phyloP scores from a whole-genome alignment of 2,797 vertebrate species.

The Diplodus sargus region DNA sequence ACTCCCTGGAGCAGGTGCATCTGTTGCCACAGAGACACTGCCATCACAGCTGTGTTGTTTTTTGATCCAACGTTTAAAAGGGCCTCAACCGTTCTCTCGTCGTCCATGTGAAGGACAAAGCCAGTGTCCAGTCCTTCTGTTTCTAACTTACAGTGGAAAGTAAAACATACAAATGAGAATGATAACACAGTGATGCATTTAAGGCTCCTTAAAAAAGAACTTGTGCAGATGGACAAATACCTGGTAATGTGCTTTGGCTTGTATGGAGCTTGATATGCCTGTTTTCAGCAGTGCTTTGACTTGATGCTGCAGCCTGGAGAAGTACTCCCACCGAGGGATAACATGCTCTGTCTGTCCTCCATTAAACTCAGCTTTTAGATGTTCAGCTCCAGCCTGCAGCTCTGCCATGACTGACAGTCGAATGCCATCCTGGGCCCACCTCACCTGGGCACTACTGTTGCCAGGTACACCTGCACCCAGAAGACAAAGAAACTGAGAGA shows the following conservation, averaged over 20 bases:
- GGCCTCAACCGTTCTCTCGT: conserved; percentile 62
- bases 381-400: conserved; percentile 72
- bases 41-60: conserved; percentile 63
- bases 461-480: conserved; percentile 81
- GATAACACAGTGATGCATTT: neutral
- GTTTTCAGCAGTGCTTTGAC: conserved; percentile 68
- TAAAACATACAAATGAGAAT: conserved; percentile 6
- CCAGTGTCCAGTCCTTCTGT: conserved; percentile 63
- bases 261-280: conserved; percentile 76
- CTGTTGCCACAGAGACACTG: conserved; percentile 81
- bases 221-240: conserved; percentile 57
- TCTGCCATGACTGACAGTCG: conserved; percentile 64
- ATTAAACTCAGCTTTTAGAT: conserved; percentile 72
- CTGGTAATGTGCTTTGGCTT: conserved; percentile 80
- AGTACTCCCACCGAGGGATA: conserved; percentile 61
- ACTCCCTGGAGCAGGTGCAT: conserved; percentile 73
- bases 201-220: neutral
- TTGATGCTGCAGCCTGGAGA: conserved; percentile 78
- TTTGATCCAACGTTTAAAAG: conserved; percentile 63
- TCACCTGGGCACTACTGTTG: conserved; percentile 67
- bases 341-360: conserved; percentile 46
- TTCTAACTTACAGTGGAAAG: conserved; percentile 68
- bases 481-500: conserved; percentile 13
- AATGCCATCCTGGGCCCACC: conserved; percentile 54
- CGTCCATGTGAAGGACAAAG: conserved; percentile 71